These are phyloP conservation scores for Aleiodes sp. DNA, from an alignment of 1,140 invertebrate species.

Conservation along the genomic window DNA sequence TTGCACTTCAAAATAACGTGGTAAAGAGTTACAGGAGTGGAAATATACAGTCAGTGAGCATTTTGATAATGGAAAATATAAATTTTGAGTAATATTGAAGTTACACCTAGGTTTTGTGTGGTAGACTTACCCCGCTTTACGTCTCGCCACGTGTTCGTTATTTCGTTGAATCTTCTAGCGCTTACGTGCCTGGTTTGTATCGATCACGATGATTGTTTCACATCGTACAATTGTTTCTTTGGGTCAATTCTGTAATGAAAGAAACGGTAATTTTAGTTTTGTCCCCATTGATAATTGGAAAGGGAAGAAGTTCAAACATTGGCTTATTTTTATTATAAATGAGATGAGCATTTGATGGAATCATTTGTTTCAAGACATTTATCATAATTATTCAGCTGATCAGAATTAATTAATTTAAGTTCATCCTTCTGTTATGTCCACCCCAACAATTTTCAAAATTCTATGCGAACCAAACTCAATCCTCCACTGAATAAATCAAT, in stretches of 20 bases:
- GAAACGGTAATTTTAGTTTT: too few species aligned
- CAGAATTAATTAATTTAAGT: too few species aligned
- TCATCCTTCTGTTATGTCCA: too few species aligned
- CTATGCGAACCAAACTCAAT: too few species aligned
- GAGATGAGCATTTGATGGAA: too few species aligned
- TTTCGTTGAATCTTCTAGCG: slow-evolving; percentile 53
- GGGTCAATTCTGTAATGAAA: slow-evolving; percentile 35
- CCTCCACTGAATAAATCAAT: neutral
- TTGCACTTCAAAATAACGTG: neutral
- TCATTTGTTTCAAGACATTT: too few species aligned
- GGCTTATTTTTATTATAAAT: too few species aligned
- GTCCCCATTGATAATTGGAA: neutral
- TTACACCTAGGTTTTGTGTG: neutral
- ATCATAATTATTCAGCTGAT: too few species aligned
- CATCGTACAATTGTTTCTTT: slow-evolving; percentile 42
- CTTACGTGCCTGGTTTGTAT: slow-evolving; percentile 41
- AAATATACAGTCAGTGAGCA: slow-evolving; percentile 14
- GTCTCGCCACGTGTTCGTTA: slow-evolving; percentile 61
- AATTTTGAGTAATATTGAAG: neutral
- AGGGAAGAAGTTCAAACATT: neutral
- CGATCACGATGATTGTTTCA: slow-evolving; percentile 44
- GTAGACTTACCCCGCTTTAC: slow-evolving; percentile 58
- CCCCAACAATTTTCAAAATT: too few species aligned
- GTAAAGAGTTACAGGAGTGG: neutral
- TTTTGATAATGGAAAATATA: slow-evolving; percentile 5